These are phyloP conservation scores for Paraescarpia echinospica DNA, from an alignment of 1,140 invertebrate genomes.

Conservation along the genomic window DNA sequence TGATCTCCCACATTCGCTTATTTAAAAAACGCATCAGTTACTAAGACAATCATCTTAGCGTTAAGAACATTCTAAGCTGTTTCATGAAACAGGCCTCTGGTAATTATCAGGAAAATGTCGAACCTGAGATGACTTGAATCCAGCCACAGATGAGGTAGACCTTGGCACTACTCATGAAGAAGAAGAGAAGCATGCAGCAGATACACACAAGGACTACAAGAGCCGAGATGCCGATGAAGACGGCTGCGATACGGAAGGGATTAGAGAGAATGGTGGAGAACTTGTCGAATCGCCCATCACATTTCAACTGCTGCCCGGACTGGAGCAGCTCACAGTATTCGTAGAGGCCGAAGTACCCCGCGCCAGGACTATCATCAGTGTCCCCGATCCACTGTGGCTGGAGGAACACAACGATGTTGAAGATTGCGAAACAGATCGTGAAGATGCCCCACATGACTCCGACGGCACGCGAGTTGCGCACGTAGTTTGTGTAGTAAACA, in stretches of 20 bases:
- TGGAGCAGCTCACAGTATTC: conserved; percentile 70
- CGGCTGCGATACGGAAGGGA: conserved; percentile 77
- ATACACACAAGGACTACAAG: conserved; percentile 82
- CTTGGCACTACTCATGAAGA: conserved; percentile 89
- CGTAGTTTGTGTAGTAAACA: conserved; percentile 63
- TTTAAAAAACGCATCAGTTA: too few relatives aligned
- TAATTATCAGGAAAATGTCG: conserved; percentile 47
- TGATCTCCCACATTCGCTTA: too few relatives aligned
- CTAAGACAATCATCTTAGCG: too few relatives aligned
- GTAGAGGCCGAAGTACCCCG: conserved; percentile 91
- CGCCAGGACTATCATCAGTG: conserved; percentile 74
- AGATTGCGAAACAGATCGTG: conserved; percentile 92
- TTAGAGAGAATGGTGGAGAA: conserved; percentile 79
- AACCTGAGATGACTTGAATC: conserved; percentile 91
- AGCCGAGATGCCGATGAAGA: conserved; percentile 84
- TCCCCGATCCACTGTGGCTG: conserved; percentile 93
- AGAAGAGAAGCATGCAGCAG: conserved; percentile 79
- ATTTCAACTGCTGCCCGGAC: conserved; percentile 56
- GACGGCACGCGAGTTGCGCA: conserved; percentile 92
- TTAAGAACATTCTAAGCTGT: too few relatives aligned
- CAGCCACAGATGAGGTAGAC: conserved; percentile 91
- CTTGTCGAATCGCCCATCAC: conserved; percentile 80
- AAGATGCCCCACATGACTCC: conserved; percentile 96
- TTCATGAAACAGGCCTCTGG: background rate
- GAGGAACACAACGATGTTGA: conserved; percentile 89